These are phyloP conservation scores for Sesia apiformis DNA, from an alignment of 2,888 invertebrate genomes.

Conservation along the genomic window DNA sequence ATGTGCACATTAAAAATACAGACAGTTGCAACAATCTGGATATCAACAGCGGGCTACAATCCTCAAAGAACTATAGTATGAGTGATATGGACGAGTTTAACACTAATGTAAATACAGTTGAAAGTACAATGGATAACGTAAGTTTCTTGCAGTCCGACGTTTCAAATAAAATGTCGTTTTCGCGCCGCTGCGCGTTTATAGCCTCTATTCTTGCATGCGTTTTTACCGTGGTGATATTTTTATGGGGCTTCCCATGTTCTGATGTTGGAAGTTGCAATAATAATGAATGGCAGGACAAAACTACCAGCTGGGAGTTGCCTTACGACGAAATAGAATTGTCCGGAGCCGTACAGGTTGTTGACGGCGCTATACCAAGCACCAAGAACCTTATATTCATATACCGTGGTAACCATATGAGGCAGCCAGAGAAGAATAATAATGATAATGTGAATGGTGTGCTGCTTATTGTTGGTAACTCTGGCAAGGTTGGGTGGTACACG, in stretches of 20 bases:
- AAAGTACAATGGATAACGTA: conserved; percentile 66
- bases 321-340: conserved; percentile 81
- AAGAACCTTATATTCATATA: conserved; percentile 84
- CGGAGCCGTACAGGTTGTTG: conserved; percentile 80
- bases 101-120: conserved; percentile 58
- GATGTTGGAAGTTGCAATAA: conserved; percentile 79
- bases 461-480: conserved; percentile 80
- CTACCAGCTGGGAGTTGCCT: conserved; percentile 80
- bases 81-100: conserved; percentile 67
- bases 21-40: conserved; percentile 61
- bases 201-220: conserved; percentile 82
- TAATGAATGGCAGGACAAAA: conserved; percentile 70
- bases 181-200: conserved; percentile 80
- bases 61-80: conserved; percentile 57
- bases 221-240: conserved; percentile 81
- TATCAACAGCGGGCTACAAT: conserved; percentile 58
- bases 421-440: conserved; percentile 58
- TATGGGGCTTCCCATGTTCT: conserved; percentile 85
- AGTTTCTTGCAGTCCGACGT: conserved; percentile 63
- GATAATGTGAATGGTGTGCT: conserved; percentile 79
- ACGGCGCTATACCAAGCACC: conserved; percentile 76
- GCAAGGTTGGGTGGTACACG: conserved; percentile 83
- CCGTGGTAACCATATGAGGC: conserved; percentile 77
- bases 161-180: conserved; percentile 77
- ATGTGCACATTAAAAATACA: conserved; percentile 35